These are phyloP conservation scores for Tribolium castaneum DNA, from an alignment of 1,140 invertebrate species.

Conservation along the genomic window DNA sequence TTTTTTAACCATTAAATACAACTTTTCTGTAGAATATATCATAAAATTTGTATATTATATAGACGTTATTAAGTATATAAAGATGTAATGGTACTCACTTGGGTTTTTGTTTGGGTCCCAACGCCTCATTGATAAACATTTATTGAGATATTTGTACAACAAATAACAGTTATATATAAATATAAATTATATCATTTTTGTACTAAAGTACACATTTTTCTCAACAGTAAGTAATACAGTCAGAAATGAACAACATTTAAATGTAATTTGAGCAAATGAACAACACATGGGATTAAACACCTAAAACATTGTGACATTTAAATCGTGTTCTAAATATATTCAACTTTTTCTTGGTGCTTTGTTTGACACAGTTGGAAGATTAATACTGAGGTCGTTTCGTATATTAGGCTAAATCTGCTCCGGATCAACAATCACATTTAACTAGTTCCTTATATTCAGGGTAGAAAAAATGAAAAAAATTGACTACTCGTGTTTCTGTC, in stretches of 20 bases:
- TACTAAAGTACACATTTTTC: not conserved
- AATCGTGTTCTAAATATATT: not conserved
- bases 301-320: conserved; percentile 18
- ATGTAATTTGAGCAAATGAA: not conserved
- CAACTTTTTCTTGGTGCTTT: conserved; percentile 1
- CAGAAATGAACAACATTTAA: not conserved
- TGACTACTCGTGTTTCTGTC: conserved; percentile 41
- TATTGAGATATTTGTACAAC: conserved; percentile 12
- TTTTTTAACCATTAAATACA: conserved; percentile 18
- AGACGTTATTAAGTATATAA: conserved; percentile 27
- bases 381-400: conserved; percentile 14
- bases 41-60: conserved; percentile 30
- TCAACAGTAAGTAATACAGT: not conserved
- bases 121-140: not conserved
- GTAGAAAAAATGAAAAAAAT: conserved; percentile 43
- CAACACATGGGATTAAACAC: not conserved
- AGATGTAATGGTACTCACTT: conserved; percentile 8
- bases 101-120: not conserved
- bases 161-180: conserved; percentile 31
- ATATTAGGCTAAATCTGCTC: not conserved
- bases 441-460: not conserved
- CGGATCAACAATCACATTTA: too few species aligned
- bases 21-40: conserved; percentile 22
- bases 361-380: conserved; percentile 25
- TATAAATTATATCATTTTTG: conserved; percentile 9